Evolutionary conservation across 2,113 vertebrate genomes (phyloP).

Genomic region (Cyprichromis sp.): DNA sequence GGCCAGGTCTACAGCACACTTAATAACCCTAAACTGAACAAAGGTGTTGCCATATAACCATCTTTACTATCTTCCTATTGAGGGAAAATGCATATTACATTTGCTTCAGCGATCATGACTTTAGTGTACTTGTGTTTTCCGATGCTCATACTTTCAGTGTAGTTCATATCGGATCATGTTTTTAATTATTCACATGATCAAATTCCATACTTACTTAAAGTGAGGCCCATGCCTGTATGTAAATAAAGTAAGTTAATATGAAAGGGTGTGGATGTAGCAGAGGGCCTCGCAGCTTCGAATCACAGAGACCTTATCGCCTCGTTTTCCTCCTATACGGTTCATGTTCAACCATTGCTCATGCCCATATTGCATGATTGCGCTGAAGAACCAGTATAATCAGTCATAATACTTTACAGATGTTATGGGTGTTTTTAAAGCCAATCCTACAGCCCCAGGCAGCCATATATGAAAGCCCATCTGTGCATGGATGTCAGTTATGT

Average conservation of each 20-base stretch:
- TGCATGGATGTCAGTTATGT: constrained; percentile 5
- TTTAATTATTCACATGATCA: neutral
- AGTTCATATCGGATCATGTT: neutral
- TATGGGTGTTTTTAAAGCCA: constrained; percentile 60
- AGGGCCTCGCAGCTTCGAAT: constrained; percentile 8
- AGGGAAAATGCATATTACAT: neutral
- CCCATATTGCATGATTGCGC: constrained; percentile 57
- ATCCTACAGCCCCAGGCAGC: constrained; percentile 48
- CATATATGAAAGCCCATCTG: constrained; percentile 50
- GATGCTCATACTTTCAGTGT: neutral
- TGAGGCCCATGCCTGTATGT: neutral
- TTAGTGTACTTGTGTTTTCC: neutral
- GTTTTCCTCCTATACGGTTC: constrained; percentile 25
- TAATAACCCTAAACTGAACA: neutral
- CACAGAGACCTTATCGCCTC: constrained; percentile 14
- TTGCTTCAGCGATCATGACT: neutral
- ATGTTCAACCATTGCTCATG: constrained; percentile 37
- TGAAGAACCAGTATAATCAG: constrained; percentile 61
- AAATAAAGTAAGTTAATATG: neutral
- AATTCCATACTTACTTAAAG: neutral
- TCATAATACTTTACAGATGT: constrained; percentile 67
- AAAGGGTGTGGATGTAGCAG: neutral
- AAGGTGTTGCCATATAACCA: neutral
- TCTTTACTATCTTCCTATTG: neutral
- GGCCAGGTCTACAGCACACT: neutral